phyloP scores from a whole-genome alignment of 2,888 invertebrate genomes.

The Synanthedon vespiformis region DNA sequence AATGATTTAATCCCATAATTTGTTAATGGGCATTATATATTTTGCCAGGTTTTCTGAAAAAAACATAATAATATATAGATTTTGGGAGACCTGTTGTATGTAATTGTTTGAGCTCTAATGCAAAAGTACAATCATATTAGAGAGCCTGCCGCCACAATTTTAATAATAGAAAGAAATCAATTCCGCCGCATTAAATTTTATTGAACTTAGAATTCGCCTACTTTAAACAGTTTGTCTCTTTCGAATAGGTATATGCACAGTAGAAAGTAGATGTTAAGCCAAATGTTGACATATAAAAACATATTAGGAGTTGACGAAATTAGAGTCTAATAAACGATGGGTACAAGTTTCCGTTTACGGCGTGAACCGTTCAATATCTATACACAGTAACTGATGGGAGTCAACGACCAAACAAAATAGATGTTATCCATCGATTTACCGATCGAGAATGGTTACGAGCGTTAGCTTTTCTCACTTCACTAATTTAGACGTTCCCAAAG shows the following conservation, averaged over 20 bases:
- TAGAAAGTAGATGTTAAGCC: background rate
- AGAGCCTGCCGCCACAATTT: too few species aligned
- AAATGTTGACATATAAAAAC: constrained; percentile 27
- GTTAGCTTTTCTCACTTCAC: constrained; percentile 66
- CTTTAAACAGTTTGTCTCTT: background rate
- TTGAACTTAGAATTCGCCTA: too few species aligned
- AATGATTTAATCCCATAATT: too few species aligned
- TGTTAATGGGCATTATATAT: too few species aligned
- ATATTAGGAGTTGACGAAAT: constrained; percentile 41
- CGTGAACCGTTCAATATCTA: constrained; percentile 35
- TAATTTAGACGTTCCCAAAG: constrained; percentile 68
- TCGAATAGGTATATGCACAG: background rate
- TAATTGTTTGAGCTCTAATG: too few species aligned
- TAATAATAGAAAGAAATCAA: too few species aligned
- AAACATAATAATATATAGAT: too few species aligned
- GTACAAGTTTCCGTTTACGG: constrained; percentile 47
- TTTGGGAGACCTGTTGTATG: too few species aligned
- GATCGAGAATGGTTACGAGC: constrained; percentile 57
- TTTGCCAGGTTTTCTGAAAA: too few species aligned
- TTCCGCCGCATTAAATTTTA: too few species aligned
- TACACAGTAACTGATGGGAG: constrained; percentile 53
- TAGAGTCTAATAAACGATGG: constrained; percentile 40
- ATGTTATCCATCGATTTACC: constrained; percentile 64
- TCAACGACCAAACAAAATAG: constrained; percentile 42
- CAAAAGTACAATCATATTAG: too few species aligned